phyloP scores from a whole-genome alignment of 2,797 vertebrate genomes.

The Tenualosa ilisha region DNA sequence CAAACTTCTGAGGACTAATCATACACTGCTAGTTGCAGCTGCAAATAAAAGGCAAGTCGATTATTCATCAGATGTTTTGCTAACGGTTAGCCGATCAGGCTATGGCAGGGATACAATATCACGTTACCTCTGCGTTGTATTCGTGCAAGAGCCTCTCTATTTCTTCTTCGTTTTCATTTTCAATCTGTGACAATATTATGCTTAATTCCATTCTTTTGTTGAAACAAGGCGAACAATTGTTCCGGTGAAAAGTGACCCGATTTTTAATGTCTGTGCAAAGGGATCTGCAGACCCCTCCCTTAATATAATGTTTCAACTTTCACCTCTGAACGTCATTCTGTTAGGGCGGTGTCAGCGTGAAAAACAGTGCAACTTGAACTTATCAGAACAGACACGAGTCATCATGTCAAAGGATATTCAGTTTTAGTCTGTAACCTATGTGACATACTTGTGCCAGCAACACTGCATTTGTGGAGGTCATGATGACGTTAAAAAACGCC shows the following conservation, averaged over 20 bases:
- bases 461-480: too few relatives aligned
- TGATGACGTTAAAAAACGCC: too few relatives aligned
- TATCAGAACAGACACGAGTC: background rate
- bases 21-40: background rate
- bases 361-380: background rate
- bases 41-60: background rate
- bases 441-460: background rate
- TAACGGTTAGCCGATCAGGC: slow-evolving; percentile 6
- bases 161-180: slow-evolving; percentile 67
- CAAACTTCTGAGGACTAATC: background rate
- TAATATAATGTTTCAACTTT: slow-evolving; percentile 47
- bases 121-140: slow-evolving; percentile 87
- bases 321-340: slow-evolving; percentile 43
- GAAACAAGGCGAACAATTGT: slow-evolving; percentile 10
- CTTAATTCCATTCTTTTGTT: slow-evolving; percentile 73
- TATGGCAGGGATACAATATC: background rate
- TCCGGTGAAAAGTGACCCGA: background rate
- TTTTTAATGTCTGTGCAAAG: background rate
- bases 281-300: slow-evolving; percentile 13
- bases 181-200: slow-evolving; percentile 74
- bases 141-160: slow-evolving; percentile 75
- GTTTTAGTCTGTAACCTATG: background rate
- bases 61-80: slow-evolving; percentile 9
- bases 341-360: slow-evolving; percentile 49
- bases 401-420: background rate